Conservation (phyloP, 2,888 invertebrate genomes). For the Drosophila monieri region DNA sequence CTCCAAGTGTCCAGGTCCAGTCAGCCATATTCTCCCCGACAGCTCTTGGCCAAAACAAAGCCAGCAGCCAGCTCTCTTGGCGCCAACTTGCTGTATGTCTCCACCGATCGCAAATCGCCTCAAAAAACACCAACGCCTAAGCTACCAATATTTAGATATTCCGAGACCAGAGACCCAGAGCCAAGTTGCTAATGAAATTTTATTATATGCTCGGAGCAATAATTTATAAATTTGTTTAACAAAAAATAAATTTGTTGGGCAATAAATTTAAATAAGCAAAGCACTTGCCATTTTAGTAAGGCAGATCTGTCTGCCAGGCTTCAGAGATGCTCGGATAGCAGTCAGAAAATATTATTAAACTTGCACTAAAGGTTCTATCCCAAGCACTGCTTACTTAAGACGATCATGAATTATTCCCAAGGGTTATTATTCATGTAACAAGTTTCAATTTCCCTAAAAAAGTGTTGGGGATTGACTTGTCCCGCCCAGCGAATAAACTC, state of each 20-base stretch:
- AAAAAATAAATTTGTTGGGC: slow-evolving; percentile 72
- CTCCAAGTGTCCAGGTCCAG: slow-evolving; percentile 4
- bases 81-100: slow-evolving; percentile 60
- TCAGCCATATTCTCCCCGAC: slow-evolving; percentile 27
- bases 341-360: neutral
- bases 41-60: slow-evolving; percentile 61
- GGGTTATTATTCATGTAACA: slow-evolving; percentile 14
- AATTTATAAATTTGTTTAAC: slow-evolving; percentile 76
- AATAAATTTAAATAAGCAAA: slow-evolving; percentile 65
- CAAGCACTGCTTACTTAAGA: neutral
- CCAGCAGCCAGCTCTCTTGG: slow-evolving; percentile 33
- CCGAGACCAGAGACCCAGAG: slow-evolving; percentile 20
- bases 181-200: slow-evolving; percentile 72
- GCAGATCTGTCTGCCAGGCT: slow-evolving; percentile 2
- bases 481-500: slow-evolving; percentile 15
- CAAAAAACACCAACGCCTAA: slow-evolving; percentile 55
- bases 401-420: neutral
- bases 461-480: slow-evolving; percentile 12
- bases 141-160: slow-evolving; percentile 32
- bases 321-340: slow-evolving; percentile 25
- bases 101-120: slow-evolving; percentile 29
- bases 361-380: neutral
- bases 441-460: slow-evolving; percentile 11
- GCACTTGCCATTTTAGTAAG: slow-evolving; percentile 54
- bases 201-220: slow-evolving; percentile 73